Evolutionary conservation across 2,888 invertebrate species (phyloP).

Genomic region (Kuschelorhynchus macadamiae): DNA sequence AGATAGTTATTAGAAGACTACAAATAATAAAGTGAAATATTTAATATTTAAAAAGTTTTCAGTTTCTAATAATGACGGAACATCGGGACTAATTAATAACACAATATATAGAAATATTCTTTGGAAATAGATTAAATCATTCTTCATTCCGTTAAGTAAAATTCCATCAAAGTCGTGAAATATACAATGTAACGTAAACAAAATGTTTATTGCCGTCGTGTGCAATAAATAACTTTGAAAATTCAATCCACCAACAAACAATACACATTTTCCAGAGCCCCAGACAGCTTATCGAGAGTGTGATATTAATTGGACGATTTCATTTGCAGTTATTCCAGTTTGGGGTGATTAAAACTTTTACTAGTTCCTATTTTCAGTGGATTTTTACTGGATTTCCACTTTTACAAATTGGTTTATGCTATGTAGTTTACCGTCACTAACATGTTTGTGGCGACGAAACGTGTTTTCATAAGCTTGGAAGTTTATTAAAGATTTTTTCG

Average conservation of each 20-base stretch:
- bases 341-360: conserved; percentile 36
- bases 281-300: conserved; percentile 29
- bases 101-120: too few relatives aligned
- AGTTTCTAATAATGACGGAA: too few relatives aligned
- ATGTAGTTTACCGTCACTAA: conserved; percentile 2
- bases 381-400: conserved; percentile 28
- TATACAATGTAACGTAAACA: too few relatives aligned
- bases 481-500: conserved; percentile 1
- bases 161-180: too few relatives aligned
- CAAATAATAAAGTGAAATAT: too few relatives aligned
- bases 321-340: conserved; percentile 28
- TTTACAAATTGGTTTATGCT: conserved; percentile 18
- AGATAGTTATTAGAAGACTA: too few relatives aligned
- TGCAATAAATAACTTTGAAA: too few relatives aligned
- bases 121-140: too few relatives aligned
- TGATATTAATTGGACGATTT: conserved; percentile 36
- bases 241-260: neutral
- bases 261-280: conserved; percentile 1
- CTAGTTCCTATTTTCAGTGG: conserved; percentile 24
- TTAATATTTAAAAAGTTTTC: too few relatives aligned
- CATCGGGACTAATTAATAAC: too few relatives aligned
- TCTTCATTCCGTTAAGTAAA: too few relatives aligned
- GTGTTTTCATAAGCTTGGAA: conserved; percentile 11
- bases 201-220: too few relatives aligned
- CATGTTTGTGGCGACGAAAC: conserved; percentile 17